phyloP scores from a whole-genome alignment of 2,797 vertebrate species.

The Pelobates cultripes region DNA sequence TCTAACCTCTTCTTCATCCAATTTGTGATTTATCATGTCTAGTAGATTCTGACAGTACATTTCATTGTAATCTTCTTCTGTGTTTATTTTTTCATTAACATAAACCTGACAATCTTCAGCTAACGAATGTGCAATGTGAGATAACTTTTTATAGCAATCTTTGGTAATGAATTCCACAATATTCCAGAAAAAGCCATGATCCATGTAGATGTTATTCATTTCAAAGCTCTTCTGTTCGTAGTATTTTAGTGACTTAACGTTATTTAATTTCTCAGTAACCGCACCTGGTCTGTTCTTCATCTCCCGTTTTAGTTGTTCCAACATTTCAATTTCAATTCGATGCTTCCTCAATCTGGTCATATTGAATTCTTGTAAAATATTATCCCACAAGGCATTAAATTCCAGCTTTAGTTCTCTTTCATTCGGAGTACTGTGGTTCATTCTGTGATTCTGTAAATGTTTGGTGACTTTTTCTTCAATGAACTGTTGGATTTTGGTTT shows the following conservation, averaged over 20 bases:
- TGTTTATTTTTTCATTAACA: neutral
- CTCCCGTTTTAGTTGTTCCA: neutral
- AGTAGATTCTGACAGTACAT: neutral
- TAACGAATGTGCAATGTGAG: no score
- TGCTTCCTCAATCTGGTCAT: constrained; percentile 51
- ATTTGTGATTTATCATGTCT: neutral
- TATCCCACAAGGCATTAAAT: constrained; percentile 71
- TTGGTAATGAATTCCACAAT: no score
- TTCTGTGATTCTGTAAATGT: constrained; percentile 65
- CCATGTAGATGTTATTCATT: neutral
- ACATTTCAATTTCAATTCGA: neutral
- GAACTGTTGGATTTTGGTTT: constrained; percentile 59
- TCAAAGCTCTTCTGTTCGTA: neutral
- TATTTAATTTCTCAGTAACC: neutral
- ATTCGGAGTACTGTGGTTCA: constrained; percentile 55
- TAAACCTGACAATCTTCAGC: no score
- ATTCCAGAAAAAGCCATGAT: no score
- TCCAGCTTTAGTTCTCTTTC: constrained; percentile 66
- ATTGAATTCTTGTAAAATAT: constrained; percentile 58
- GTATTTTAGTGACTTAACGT: neutral
- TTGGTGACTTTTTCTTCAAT: constrained; percentile 63
- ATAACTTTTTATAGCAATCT: no score
- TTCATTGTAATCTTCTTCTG: neutral
- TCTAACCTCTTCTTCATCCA: neutral
- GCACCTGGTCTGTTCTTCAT: no score